Evolutionary conservation across 2,888 invertebrate genomes (phyloP).

Genomic region (Tridacna gigas): DNA sequence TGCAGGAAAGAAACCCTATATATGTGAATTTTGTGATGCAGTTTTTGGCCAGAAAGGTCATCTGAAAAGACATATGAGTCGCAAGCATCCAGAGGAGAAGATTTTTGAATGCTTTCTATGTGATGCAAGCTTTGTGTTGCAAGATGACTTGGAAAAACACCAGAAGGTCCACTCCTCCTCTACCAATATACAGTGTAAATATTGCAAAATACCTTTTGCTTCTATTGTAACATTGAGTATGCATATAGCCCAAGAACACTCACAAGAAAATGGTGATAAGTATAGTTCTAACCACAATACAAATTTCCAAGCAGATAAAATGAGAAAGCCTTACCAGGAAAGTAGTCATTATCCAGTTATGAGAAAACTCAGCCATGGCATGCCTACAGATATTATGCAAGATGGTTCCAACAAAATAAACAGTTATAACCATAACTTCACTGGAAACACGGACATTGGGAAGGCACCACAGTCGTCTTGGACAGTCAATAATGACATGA

Average conservation of each 20-base stretch:
- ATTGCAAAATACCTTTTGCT: conserved; percentile 14
- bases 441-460: background rate
- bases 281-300: background rate
- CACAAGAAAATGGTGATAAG: background rate
- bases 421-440: background rate
- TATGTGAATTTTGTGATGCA: conserved; percentile 18
- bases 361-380: background rate
- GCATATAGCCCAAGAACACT: conserved; percentile 23
- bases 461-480: background rate
- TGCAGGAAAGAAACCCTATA: conserved; percentile 16
- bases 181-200: conserved; percentile 15
- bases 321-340: background rate
- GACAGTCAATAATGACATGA: background rate
- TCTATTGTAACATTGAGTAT: conserved; percentile 19
- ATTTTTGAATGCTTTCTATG: conserved; percentile 16
- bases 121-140: conserved; percentile 18
- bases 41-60: conserved; percentile 28
- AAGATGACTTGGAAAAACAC: conserved; percentile 18
- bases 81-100: conserved; percentile 12
- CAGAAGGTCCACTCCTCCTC: conserved; percentile 16
- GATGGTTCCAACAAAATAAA: background rate
- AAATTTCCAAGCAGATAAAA: background rate
- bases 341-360: background rate
- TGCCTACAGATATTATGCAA: conserved; percentile 1
- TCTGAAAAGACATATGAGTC: conserved; percentile 12